Base-by-base conservation (phyloP, 2,888 invertebrate genomes). In the Athetis lepigone region DNA sequence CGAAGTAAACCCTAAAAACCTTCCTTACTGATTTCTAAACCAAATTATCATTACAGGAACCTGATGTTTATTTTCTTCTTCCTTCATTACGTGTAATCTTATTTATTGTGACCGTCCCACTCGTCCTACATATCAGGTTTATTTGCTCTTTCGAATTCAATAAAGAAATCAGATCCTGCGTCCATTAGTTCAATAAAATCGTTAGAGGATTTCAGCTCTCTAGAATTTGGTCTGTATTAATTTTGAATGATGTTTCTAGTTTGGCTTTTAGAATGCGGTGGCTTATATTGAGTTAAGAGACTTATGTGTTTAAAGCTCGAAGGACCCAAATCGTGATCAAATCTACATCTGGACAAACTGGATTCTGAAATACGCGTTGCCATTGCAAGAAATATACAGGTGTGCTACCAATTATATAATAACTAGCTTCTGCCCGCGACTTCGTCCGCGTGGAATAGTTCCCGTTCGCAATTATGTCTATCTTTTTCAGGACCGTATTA, bases 31-130 rank as follows among this genome's bases (percentile, higher is more conserved):
- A 45, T 50, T 42, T 37, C 8, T 40, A 58, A 60, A 54, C 19
- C 16, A 42, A 49, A 45, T 60, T 66, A 57, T 57, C 29, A 43
- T 29, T 29, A 23, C n/a, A 52, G 55, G 2, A 60, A 50, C 46
- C 19, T 16, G n/a, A 39, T 71, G 49, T 64, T 68, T 67, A 59
- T 60, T 58, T 64, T 39, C 36, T 49, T 19, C 19, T 33, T 40
- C 49, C 46, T 69, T 69, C 62, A 60, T 73, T 59, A 69, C 27
- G 23, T 4, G 50, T 77, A 72, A 73, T 69, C 69, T 47, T 42
- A 60, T 75, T 65, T 37, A n/a, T 37, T 46, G 52, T 59, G 62
- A 62, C n/a, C 50, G 52, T 25, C 11, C 19, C 46, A 5, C 52
- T 56, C 43, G 43, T 33, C 40, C 40, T 42, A 27, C 13, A 37